A percentile compares a stretch with the other conserved stretches of the same genome.
Evolutionary conservation across 37 sponge, comb jelly and placozoan genomes (phyloP).

Genomic region (Axinella damicornis): DNA sequence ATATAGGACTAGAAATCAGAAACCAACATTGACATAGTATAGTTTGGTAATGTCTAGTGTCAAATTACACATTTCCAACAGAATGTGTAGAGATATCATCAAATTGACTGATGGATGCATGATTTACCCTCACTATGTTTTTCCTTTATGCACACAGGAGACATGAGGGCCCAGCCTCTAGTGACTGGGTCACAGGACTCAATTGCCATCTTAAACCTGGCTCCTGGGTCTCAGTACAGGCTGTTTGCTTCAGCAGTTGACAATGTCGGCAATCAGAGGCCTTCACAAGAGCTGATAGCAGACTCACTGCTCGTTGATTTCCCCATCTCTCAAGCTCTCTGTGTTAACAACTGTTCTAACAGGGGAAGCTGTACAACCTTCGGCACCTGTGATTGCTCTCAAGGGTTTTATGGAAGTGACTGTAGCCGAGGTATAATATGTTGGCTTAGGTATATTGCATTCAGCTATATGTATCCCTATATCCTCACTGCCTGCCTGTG

Average conservation of each 20-base stretch:
- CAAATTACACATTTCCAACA: no score
- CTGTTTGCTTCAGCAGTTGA: slow-evolving; percentile 9
- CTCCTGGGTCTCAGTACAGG: not conserved
- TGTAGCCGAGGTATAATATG: slow-evolving; percentile 2
- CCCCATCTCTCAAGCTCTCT: not conserved
- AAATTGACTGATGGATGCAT: no score
- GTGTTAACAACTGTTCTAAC: not conserved
- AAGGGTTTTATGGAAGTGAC: slow-evolving; percentile 3
- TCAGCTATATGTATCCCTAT: no score
- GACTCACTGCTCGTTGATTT: not conserved
- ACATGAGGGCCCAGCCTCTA: not conserved
- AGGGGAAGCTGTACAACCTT: not conserved
- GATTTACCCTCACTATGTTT: no score
- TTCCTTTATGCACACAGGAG: no score
- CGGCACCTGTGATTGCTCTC: not conserved
- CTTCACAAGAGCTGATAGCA: not conserved
- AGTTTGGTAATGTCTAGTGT: no score
- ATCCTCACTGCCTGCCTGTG: no score
- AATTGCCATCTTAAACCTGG: not conserved
- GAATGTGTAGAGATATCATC: no score
- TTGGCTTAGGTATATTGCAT: not conserved
- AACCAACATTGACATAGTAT: no score
- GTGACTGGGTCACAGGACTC: not conserved
- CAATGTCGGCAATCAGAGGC: not conserved
- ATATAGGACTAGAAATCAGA: not conserved